Evolutionary conservation across 2,113 vertebrate genomes (phyloP), one percentile per base, ranked within the genome.

Genomic region (Blennius ocellaris): DNA sequence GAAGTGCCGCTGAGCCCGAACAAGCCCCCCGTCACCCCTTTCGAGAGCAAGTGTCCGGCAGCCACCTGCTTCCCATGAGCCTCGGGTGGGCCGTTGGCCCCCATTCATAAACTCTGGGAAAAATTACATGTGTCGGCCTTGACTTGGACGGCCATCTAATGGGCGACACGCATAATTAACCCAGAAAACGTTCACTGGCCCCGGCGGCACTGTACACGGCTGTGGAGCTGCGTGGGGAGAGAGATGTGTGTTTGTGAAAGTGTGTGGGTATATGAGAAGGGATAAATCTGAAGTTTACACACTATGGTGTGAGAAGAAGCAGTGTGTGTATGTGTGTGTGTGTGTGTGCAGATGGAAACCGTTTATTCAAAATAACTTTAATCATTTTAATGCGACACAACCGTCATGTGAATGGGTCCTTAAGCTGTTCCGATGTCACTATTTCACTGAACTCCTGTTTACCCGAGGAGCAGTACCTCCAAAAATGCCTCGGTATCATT

Each of bases 1-100:
- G 48, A 59, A 72, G 41, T 7, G 61, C 60, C 47, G 61, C 45
- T 0, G 48, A 65, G 37, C 51, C 47, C 11, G 16, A 78, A 83
- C 79, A 76, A 82, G 81, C 49, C 82, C 70, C 84, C 39, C 0
- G 73, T 61, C 55, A 39, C 63, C 70, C n/a, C n/a, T 65, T 78
- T 69, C 66, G 49, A 49, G 65, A 55, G 73, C 41, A 49, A 1
- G 16, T 6, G 65, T 77, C 80, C 81, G 7, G 73, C 80, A 54
- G 83, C 77, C 89, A 90, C 89, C 89, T 89, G 89, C 79, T 72
- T 72, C 82, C 66, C 74, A 81, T 6, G 57, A 80, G 82, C 78
- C 87, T 75, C 83, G 39, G 70, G 87, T 76, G 89, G 47, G 74
- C 75, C 21, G 77, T 86, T 86, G 75, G 78, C 76, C 69, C 77